These are phyloP conservation scores for Pecten maximus DNA, from an alignment of 2,888 invertebrate genomes.

Conservation along the genomic window DNA sequence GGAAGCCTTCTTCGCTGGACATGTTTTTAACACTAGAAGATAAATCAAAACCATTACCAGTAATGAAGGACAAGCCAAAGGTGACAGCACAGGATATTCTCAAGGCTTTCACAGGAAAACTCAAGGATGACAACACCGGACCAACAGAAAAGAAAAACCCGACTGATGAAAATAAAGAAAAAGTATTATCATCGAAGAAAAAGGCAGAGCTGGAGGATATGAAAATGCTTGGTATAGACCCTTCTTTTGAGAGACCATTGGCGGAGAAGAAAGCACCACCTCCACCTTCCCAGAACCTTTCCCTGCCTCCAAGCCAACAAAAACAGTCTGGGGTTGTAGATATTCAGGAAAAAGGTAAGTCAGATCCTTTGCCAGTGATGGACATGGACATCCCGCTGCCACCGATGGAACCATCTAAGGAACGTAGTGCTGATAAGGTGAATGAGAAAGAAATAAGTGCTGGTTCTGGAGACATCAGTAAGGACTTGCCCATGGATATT, in stretches of 20 bases:
- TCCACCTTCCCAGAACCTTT: slow-evolving; percentile 55
- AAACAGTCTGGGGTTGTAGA: slow-evolving; percentile 47
- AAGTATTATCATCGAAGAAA: not conserved
- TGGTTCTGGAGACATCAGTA: not conserved
- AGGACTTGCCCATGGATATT: not conserved
- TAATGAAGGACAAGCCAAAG: slow-evolving; percentile 61
- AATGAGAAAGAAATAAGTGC: not conserved
- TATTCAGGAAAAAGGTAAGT: slow-evolving; percentile 50
- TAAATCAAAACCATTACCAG: slow-evolving; percentile 61
- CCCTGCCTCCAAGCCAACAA: slow-evolving; percentile 37
- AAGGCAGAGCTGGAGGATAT: slow-evolving; percentile 59
- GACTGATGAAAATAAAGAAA: slow-evolving; percentile 33
- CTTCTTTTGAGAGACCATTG: slow-evolving; percentile 52
- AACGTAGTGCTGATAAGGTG: not conserved
- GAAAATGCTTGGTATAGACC: slow-evolving; percentile 66
- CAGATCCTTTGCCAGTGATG: slow-evolving; percentile 49
- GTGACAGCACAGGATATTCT: slow-evolving; percentile 61
- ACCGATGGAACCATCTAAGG: not conserved
- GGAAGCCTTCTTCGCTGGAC: slow-evolving; percentile 61
- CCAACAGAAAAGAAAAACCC: slow-evolving; percentile 38
- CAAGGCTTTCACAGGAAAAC: slow-evolving; percentile 60
- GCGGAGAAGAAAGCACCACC: slow-evolving; percentile 65
- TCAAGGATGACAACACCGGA: slow-evolving; percentile 53
- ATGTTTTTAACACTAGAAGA: slow-evolving; percentile 63
- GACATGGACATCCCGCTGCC: slow-evolving; percentile 31